A percentile compares a stretch with the other conserved stretches of the same genome.
Evolutionary conservation across 2,888 invertebrate species (phyloP).

Genomic region (Nebria salina): DNA sequence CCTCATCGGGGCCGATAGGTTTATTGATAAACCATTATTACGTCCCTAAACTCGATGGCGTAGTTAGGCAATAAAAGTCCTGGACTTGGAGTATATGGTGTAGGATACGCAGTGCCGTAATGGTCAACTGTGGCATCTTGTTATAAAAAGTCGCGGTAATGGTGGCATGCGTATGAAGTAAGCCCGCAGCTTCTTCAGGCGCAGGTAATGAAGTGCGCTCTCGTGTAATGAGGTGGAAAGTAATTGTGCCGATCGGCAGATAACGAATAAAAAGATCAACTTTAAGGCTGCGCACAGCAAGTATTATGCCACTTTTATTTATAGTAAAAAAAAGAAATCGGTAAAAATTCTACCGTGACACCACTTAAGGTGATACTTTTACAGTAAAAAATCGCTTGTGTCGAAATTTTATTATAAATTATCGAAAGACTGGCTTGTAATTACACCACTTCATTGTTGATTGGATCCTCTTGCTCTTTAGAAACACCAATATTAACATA

Average conservation of each 20-base stretch:
- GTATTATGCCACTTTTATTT: neutral
- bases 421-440: neutral
- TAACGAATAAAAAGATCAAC: slow-evolving; percentile 2
- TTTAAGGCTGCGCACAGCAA: neutral
- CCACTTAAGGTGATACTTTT: slow-evolving; percentile 1
- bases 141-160: slow-evolving; percentile 41
- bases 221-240: slow-evolving; percentile 41
- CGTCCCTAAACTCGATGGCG: slow-evolving; percentile 23
- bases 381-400: neutral
- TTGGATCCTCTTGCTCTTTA: neutral
- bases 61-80: slow-evolving; percentile 7
- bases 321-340: neutral
- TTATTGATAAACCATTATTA: slow-evolving; percentile 46
- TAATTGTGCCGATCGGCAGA: slow-evolving; percentile 32
- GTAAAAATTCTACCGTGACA: neutral
- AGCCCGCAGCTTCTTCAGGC: slow-evolving; percentile 29
- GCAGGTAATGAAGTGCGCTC: slow-evolving; percentile 38
- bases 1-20: slow-evolving; percentile 39
- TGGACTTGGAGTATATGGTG: neutral
- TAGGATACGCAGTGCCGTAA: neutral
- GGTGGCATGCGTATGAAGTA: slow-evolving; percentile 16
- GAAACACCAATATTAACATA: neutral
- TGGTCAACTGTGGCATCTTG: slow-evolving; percentile 31
- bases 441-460: neutral
- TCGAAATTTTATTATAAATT: neutral